Percentiles rank a stretch among this genome's conserved stretches.
phyloP scores from a whole-genome alignment of 92 coral and sea anemone genomes.

The Porites lobata region DNA sequence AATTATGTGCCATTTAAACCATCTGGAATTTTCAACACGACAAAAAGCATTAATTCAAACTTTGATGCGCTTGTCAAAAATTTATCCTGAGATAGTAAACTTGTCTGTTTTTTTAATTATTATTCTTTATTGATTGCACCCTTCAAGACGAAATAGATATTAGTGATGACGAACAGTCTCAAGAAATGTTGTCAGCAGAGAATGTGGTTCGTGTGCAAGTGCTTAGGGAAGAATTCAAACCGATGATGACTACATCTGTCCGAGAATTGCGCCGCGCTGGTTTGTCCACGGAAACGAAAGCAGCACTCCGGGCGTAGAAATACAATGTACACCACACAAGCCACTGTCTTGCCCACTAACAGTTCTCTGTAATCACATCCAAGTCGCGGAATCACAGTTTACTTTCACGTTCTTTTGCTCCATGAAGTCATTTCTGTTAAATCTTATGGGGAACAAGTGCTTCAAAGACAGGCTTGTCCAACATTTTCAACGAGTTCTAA shows the following conservation, averaged over 20 bases:
- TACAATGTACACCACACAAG: slow-evolving; percentile 1
- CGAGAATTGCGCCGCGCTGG: neutral
- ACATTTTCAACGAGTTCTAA: slow-evolving; percentile 32
- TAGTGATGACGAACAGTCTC: neutral
- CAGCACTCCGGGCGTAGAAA: neutral
- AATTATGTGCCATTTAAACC: no score
- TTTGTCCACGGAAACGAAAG: neutral
- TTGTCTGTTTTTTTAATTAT: neutral
- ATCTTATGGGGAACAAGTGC: slow-evolving; percentile 51
- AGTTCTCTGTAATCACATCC: slow-evolving; percentile 55
- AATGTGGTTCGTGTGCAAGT: neutral
- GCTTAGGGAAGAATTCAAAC: neutral
- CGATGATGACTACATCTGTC: neutral
- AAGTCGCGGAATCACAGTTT: neutral
- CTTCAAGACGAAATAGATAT: neutral
- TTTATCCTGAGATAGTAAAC: neutral
- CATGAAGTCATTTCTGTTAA: slow-evolving; percentile 54
- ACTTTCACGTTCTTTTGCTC: slow-evolving; percentile 45
- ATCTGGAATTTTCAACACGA: no score
- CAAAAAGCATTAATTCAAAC: no score
- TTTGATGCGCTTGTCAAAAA: no score
- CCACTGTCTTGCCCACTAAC: slow-evolving; percentile 55
- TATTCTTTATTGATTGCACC: neutral
- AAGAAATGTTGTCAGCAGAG: neutral
- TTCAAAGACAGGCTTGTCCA: slow-evolving; percentile 56